Conservation (phyloP, 1,140 invertebrate genomes). For the Sminthurinus signatus region DNA sequence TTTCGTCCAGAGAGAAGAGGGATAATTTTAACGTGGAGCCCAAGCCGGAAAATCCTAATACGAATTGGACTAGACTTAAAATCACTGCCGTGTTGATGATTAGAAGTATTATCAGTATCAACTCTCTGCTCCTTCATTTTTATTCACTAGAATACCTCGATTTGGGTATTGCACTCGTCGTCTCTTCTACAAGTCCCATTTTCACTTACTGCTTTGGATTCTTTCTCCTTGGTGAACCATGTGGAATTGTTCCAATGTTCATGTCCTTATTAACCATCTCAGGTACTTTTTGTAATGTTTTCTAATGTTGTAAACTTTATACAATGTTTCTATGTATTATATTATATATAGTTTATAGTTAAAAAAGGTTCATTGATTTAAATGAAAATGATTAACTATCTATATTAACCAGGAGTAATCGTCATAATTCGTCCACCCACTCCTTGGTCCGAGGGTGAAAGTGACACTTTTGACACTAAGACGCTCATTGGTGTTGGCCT, state of each 20-base stretch:
- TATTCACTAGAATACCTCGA: constrained; percentile 8
- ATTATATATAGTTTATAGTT: no score
- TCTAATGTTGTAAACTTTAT: no score
- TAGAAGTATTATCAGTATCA: neutral
- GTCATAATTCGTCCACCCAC: neutral
- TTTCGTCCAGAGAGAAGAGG: no score
- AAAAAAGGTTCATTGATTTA: no score
- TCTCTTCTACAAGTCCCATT: constrained; percentile 13
- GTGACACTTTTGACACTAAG: neutral
- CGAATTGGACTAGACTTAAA: no score
- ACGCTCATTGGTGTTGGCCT: neutral
- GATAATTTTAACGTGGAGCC: no score
- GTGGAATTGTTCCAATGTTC: constrained; percentile 5
- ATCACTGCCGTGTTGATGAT: neutral
- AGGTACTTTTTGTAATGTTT: no score
- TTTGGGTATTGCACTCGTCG: constrained; percentile 10
- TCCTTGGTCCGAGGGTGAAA: neutral
- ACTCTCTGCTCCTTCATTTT: constrained; percentile 6
- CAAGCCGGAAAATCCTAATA: no score
- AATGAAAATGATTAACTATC: no score
- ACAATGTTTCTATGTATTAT: no score
- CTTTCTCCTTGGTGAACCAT: constrained; percentile 15
- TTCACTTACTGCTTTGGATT: constrained; percentile 11
- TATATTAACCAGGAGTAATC: no score
- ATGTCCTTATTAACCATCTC: neutral